These are phyloP conservation scores for Vombatus ursinus DNA, from an alignment of 2,113 vertebrate genomes.

Conservation along the genomic window DNA sequence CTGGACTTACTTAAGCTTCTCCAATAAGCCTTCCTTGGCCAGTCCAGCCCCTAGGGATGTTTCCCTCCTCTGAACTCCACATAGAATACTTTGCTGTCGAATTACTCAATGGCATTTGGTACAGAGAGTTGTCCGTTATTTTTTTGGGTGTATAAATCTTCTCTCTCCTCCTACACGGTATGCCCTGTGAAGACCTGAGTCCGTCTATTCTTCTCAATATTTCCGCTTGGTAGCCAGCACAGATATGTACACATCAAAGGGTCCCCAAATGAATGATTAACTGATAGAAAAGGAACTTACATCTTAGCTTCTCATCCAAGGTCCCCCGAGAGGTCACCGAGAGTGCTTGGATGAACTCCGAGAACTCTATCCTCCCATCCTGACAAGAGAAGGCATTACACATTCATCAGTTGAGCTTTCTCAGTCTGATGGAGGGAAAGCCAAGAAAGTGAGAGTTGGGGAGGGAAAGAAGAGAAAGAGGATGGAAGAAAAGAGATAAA, in stretches of 20 bases:
- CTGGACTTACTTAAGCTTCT: background rate
- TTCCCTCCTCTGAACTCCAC: background rate
- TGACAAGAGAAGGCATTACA: conserved; percentile 67
- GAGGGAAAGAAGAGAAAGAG: background rate
- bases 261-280: background rate
- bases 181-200: background rate
- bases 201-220: background rate
- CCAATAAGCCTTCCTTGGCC: background rate
- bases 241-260: background rate
- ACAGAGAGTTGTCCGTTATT: background rate
- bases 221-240: background rate
- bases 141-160: too few species aligned
- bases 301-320: conserved; percentile 97
- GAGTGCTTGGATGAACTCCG: conserved; percentile 98
- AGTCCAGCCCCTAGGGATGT: background rate
- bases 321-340: conserved; percentile 98
- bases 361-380: conserved; percentile 98
- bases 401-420: background rate
- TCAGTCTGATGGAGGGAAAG: background rate
- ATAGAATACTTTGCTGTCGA: background rate
- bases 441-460: background rate
- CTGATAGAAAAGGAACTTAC: conserved; percentile 82
- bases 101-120: background rate
- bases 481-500: background rate
- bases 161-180: too few species aligned